These are phyloP conservation scores for Tricholauxania praeusta DNA, from an alignment of 2,888 invertebrate genomes.

Conservation along the genomic window DNA sequence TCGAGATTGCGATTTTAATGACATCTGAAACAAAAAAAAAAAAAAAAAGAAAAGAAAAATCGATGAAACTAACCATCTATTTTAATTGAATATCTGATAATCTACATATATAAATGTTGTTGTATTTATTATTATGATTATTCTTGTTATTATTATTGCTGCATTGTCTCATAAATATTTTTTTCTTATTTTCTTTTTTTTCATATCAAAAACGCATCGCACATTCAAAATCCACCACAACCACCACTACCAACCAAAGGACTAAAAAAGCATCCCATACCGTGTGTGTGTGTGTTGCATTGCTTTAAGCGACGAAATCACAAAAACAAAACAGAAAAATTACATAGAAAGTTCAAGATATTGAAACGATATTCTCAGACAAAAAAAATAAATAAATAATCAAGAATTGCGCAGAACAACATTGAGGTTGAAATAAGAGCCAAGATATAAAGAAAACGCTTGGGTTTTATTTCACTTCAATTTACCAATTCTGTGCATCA, in stretches of 20 bases:
- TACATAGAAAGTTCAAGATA: slow-evolving; percentile 38
- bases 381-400: slow-evolving; percentile 30
- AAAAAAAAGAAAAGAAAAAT: neutral
- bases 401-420: slow-evolving; percentile 28
- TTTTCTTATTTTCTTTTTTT: slow-evolving; percentile 65
- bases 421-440: slow-evolving; percentile 6
- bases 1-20: no score
- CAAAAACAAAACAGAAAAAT: slow-evolving; percentile 47
- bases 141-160: slow-evolving; percentile 63
- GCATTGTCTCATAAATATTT: slow-evolving; percentile 66
- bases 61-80: neutral
- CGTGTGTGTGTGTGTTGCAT: slow-evolving; percentile 52
- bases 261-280: slow-evolving; percentile 54
- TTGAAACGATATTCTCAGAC: slow-evolving; percentile 14
- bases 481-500: slow-evolving; percentile 49
- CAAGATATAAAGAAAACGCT: slow-evolving; percentile 4
- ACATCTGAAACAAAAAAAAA: neutral
- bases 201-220: slow-evolving; percentile 59
- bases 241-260: slow-evolving; percentile 50
- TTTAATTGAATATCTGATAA: neutral
- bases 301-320: slow-evolving; percentile 56
- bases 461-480: slow-evolving; percentile 14
- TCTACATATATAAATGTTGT: slow-evolving; percentile 37
- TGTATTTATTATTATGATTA: slow-evolving; percentile 54
- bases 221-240: slow-evolving; percentile 55